phyloP scores from a whole-genome alignment of 37 sponge, comb jelly and placozoan genomes.

The Ianthella basta region DNA sequence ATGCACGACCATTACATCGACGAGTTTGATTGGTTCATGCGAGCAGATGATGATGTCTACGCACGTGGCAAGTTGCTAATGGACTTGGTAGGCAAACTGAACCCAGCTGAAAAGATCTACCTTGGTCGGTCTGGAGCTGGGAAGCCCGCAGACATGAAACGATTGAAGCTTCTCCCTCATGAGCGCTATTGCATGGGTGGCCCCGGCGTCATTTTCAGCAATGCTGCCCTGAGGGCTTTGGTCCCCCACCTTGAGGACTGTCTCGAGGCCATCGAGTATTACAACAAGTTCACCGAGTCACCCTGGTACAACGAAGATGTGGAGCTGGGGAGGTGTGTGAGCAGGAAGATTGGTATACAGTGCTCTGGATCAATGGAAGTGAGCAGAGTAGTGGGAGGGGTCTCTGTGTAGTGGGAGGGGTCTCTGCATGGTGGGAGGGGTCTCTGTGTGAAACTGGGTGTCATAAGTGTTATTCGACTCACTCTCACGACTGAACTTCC shows the following conservation, averaged over 20 bases:
- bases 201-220: constrained; percentile 60
- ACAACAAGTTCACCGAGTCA: constrained; percentile 33
- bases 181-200: constrained; percentile 70
- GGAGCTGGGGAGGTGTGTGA: constrained; percentile 81
- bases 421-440: too few species aligned
- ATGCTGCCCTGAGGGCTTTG: constrained; percentile 34
- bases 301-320: constrained; percentile 76
- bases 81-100: constrained; percentile 25
- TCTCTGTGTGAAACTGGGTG: too few species aligned
- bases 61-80: constrained; percentile 38
- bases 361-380: constrained; percentile 63
- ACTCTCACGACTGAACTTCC: too few species aligned
- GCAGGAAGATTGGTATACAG: constrained; percentile 56
- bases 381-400: not conserved
- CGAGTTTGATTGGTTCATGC: constrained; percentile 69
- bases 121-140: constrained; percentile 63
- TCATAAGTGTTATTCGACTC: too few species aligned
- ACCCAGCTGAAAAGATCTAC: constrained; percentile 50
- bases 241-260: constrained; percentile 47
- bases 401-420: not conserved
- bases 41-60: constrained; percentile 56
- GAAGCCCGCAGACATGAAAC: constrained; percentile 31
- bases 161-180: constrained; percentile 37
- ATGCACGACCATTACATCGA: constrained; percentile 54
- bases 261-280: constrained; percentile 33